Base-by-base conservation (phyloP, 2,888 invertebrate genomes). In the Pristionchus exspectatus region DNA sequence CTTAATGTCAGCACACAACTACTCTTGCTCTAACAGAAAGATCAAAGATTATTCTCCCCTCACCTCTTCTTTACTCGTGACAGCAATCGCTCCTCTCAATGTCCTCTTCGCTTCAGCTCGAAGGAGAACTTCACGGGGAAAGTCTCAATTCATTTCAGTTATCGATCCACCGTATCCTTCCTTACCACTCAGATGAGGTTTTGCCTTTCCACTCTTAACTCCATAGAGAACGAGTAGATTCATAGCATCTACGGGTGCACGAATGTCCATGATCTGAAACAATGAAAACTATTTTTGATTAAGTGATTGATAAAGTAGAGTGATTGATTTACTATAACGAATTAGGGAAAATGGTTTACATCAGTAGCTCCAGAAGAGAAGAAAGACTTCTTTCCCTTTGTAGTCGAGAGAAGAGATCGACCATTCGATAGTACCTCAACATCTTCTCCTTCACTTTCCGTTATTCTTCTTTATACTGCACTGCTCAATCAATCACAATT, bases 191-290 rank as follows among this genome's bases (percentile, higher is more conserved):
- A 88, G 33, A 74, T 88, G 56, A 7, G 83, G 89, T 63, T 81
- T 72, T 16, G 93, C 92, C 50, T 90, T 87, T 30, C 90, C 90
- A 24, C 88, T 88, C 59, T 89, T 86, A 4, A 93, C 90, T 50
- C 94, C 95, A 91, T 95, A 94, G 38, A 95, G 89, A 5, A 92
- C 72, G 33, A 93, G 90, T 92, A 95, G 90, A 90, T 95, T 95
- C 91, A 94, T 94, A n/a, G 92, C 94, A 90, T 95, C 95, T 83
- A 93, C 93, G 0, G 95, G 95, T 1, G 93, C 94, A 9, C 95
- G 93, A n/a, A 95, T 89, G 83, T 94, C 92, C 50, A 94, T 89
- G 81, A 94, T 91, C 69, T 90, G 63, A 83, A 44, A 38, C 9
- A 72, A 72, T 30, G 33, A 21, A 21, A 27, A n/a, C n/a, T n/a